Base-by-base conservation (phyloP, 2,797 vertebrate species). In the Lithobates pipiens region DNA sequence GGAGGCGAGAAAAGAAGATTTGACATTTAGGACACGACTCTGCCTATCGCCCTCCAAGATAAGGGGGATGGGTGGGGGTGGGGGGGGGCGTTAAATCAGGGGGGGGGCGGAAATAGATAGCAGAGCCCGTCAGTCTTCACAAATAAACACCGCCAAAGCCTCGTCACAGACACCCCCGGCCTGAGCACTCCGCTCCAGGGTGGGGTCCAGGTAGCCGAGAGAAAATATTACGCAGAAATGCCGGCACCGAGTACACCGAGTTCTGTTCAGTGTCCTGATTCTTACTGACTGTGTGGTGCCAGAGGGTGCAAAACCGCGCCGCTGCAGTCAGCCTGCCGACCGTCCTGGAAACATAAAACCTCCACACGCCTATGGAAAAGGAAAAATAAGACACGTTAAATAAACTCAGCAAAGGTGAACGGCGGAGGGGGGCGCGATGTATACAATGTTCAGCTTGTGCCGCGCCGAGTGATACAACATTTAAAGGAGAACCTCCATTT, bases 221-320 rank as follows among this genome's bases (percentile, higher is more conserved):
- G 65, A 61, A 54, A 69, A 79, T 68, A 69, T 63, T 63, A 9
- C 10, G 54, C 80, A 72, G 71, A 63, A 27, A 23, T 39, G 18
- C 36, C 69, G 32, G 54, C 32, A 50, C 34, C 21, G 36, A 29
- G 61, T 63, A 82, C 54, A 63, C 34, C 72, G 7, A n/a, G 44
- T 70, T 72, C 79, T 80, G 68, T 72, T 80, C n/a, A 57, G 61
- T 81, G 71, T 81, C 77, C 18, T 54, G 67, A 27, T 80, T 71
- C 67, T 39, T 18, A 54, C 79, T 73, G 68, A 36, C 44, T 80
- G 68, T 39, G 69, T 21, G n/a, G 46, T 73, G 79, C 63, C 79
- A 71, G 61, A 81, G 34, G 25, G 44, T 81, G 79, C 67, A 73
- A 63, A 81, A 73, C 68, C 36, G 61, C 72, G 79, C 25, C 27